Base-by-base conservation (phyloP, 2,888 invertebrate genomes). In the Cordylochernes scorpioides region DNA sequence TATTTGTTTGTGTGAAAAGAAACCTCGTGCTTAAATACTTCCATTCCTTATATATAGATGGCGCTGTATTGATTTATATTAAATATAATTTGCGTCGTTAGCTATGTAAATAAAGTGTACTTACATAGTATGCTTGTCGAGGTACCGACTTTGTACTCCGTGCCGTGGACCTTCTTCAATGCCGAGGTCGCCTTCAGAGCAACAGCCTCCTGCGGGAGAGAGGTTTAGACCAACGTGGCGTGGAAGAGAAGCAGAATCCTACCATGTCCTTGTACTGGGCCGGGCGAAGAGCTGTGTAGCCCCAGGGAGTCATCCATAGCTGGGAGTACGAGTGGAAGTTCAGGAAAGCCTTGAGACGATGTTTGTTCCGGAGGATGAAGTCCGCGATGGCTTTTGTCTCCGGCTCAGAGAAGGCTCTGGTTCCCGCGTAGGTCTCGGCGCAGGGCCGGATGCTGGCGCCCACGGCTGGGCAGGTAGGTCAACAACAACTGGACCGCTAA, bases 371-470 rank as follows among this genome's bases (percentile, higher is more conserved):
- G 10, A 31, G 22, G 14, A 39, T 34, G 40, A 33, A 40, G 15
- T 42, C 36, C 3, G 39, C 36, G 3, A 43, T 28, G 27, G 70
- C 68, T 46, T 62, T 59, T 17, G 64, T 71, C 56, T 86, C 84
- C 0, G 73, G 73, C 53, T 86, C 84, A 0, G 82, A 82, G 49
- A 80, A 78, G 1, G 77, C 64, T 28, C 61, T 59, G 1, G 64
- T 55, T 9, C 86, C 86, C 24, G 72, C 65, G 47, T 64, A 84
- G 15, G 69, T 74, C 42, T 80, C 73, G 13, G 67, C 63, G 42
- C 82, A 82, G 1, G 75, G 73, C 47, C 74, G 67, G 24, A 63
- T 66, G 10, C 78, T 77, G 1, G 77, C 69, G 1, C 84, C 84
- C 6, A 36, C 36, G 17, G 32, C 37, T 37, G 16, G 15, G 25